Base-by-base conservation (phyloP, 2,113 vertebrate genomes). In the Clinocottus analis region DNA sequence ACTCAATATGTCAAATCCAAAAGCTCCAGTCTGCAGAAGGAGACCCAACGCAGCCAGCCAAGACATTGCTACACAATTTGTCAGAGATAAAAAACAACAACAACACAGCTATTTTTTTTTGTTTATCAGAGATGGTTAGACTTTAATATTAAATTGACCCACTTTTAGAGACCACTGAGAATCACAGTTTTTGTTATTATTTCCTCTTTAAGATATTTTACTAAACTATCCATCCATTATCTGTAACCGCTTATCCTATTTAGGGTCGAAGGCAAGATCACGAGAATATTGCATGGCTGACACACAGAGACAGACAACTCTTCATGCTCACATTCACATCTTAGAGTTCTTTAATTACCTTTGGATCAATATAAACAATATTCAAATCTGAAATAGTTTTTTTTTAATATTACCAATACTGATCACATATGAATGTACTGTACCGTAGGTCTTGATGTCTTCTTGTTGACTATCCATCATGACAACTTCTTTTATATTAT, bases 21-120 rank as follows among this genome's bases (percentile, higher is more conserved):
- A n/a, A 16, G 49, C 72, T 64, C 61, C 47, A 7, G 47, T 56
- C 17, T 31, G 47, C 35, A 75, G 47, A 8, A 75, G 47, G 35
- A 75, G 4, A 17, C 72, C 41, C 35, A 65, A 23, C 2, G 13
- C 47, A n/a, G 33, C 45, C 47, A 74, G n/a, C 0, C 45, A 17
- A 53, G 10, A 29, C 72, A 74, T 74, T 16, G 1, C 33, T 64
- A 14, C 59, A 1, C 33, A 53, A n/a, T n/a, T n/a, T n/a, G n/a
- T n/a, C n/a, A n/a, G n/a, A 59, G 2, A 17, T 10, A 5, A 4
- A 43, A 1, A n/a, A 58, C n/a, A n/a, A n/a, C n/a, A n/a, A 25
- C 12, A 21, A 55, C 33, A 33, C 33, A 65, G 3, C 2, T 3
- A 23, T 33, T 7, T 25, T n/a, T 4, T 19, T 29, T 2, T 17